Conservation (phyloP, 2,888 invertebrate species). For the Watsonalla cultraria region DNA sequence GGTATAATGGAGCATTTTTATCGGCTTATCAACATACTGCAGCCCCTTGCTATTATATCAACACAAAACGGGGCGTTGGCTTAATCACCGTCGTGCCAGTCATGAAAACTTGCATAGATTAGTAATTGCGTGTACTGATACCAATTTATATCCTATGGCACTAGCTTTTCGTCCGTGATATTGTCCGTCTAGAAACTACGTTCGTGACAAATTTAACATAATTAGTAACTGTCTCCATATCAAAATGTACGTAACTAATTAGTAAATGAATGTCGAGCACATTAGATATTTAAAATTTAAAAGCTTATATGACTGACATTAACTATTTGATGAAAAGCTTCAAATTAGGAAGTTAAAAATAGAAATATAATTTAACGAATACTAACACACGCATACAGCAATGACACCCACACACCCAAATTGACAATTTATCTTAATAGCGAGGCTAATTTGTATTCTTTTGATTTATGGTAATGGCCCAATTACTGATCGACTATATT, state of each 20-base stretch:
- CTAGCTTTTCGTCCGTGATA: too few species aligned
- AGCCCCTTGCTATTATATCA: not conserved
- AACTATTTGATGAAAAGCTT: not conserved
- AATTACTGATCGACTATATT: slow-evolving; percentile 20
- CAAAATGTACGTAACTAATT: too few species aligned
- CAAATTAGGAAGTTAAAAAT: not conserved
- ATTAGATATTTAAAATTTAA: too few species aligned
- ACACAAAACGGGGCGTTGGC: not conserved
- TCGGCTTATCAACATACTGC: not conserved
- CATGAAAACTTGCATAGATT: not conserved
- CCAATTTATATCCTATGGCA: too few species aligned
- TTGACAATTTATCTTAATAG: slow-evolving; percentile 2
- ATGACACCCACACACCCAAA: not conserved
- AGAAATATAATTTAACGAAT: not conserved
- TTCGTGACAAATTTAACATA: too few species aligned
- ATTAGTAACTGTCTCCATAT: too few species aligned
- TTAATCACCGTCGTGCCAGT: not conserved
- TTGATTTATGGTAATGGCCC: slow-evolving; percentile 14
- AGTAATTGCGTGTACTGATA: not conserved
- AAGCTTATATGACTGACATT: not conserved
- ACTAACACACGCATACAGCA: not conserved
- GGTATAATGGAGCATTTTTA: not conserved
- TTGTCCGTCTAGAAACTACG: too few species aligned
- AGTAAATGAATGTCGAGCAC: too few species aligned
- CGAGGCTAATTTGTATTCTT: slow-evolving; percentile 2